A percentile compares a stretch with the other conserved stretches of the same genome.
These are phyloP conservation scores for Melanchra persicariae DNA, from an alignment of 2,888 invertebrate species.

Conservation along the genomic window DNA sequence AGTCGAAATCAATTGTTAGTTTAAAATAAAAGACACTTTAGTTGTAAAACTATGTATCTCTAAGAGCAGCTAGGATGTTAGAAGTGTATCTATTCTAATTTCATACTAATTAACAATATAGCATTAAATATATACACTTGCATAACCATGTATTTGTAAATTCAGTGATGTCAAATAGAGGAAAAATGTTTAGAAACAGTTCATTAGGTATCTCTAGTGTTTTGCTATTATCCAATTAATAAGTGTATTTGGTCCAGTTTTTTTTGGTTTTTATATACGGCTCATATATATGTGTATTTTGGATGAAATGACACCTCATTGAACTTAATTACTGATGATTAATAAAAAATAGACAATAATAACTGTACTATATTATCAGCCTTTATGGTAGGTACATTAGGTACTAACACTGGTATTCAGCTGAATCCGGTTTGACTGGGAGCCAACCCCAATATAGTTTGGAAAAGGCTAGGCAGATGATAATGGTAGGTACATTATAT, in stretches of 20 bases:
- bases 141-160: not conserved
- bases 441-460: no score
- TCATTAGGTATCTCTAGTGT: not conserved
- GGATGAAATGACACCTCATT: not conserved
- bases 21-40: conserved; percentile 66
- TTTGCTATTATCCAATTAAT: not conserved
- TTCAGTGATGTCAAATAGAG: conserved; percentile 22
- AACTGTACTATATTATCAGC: no score
- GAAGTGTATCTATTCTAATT: conserved; percentile 26
- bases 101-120: conserved; percentile 15
- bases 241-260: not conserved
- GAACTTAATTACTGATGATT: not conserved
- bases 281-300: no score
- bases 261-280: not conserved
- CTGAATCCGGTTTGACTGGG: no score
- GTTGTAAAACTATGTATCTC: conserved; percentile 52
- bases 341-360: conserved; percentile 4
- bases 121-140: conserved; percentile 16
- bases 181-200: conserved; percentile 18
- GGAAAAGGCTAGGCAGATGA: no score
- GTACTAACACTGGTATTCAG: no score
- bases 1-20: conserved; percentile 50
- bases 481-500: no score
- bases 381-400: no score
- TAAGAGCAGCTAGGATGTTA: conserved; percentile 48